Conservation (phyloP, 1,140 invertebrate species). For the Trialeurodes vaporariorum region DNA sequence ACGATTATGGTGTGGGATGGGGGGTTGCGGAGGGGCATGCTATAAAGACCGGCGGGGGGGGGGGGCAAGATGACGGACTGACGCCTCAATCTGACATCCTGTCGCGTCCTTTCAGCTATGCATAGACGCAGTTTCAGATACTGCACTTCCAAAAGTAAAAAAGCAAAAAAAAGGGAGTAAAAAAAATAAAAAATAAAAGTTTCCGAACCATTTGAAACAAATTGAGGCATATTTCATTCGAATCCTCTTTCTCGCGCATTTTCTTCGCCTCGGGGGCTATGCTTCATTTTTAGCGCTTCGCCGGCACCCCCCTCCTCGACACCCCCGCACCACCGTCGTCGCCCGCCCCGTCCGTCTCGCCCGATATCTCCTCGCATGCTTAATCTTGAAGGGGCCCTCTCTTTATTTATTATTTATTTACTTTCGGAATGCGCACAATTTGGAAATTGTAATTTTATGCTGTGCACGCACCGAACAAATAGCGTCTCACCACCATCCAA, state of each 20-base stretch:
- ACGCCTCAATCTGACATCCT: too few relatives aligned
- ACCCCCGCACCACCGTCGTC: neutral
- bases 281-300: neutral
- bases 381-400: neutral
- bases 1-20: neutral
- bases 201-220: neutral
- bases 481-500: neutral
- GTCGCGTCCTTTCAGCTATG: neutral
- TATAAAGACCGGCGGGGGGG: neutral
- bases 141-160: too few relatives aligned
- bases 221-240: neutral
- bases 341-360: too few relatives aligned
- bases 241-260: neutral
- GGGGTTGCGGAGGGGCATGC: neutral
- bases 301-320: neutral
- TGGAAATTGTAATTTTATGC: conserved; percentile 1
- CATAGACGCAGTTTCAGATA: neutral
- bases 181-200: too few relatives aligned
- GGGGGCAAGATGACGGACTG: neutral
- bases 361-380: too few relatives aligned
- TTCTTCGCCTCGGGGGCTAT: neutral
- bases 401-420: neutral
- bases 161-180: too few relatives aligned
- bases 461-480: neutral
- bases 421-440: neutral